A percentile compares a stretch with the other conserved stretches of the same genome.
Evolutionary conservation across 2,797 vertebrate species (phyloP).

Genomic region (Lutjanus campechanus): DNA sequence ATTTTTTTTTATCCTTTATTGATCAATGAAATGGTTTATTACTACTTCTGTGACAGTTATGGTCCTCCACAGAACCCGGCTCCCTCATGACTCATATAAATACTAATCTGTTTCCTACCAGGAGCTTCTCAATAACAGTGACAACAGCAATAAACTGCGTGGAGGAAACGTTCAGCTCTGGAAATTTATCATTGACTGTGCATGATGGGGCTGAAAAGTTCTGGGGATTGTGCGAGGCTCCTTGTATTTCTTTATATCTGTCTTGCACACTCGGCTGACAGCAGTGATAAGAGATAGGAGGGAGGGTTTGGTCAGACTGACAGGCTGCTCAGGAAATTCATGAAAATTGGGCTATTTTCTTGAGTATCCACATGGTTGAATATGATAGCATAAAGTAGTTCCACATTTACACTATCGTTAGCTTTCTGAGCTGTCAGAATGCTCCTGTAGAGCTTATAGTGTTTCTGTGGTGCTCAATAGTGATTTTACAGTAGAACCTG

Average conservation of each 20-base stretch:
- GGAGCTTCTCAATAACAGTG: no score
- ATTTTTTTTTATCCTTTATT: no score
- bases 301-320: constrained; percentile 10
- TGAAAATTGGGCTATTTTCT: constrained; percentile 24
- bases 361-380: neutral
- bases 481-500: neutral
- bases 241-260: constrained; percentile 61
- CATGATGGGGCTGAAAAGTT: constrained; percentile 5
- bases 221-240: constrained; percentile 23
- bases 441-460: neutral
- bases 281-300: constrained; percentile 61
- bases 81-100: constrained; percentile 1
- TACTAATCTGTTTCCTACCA: neutral
- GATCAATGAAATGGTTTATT: no score
- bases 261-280: constrained; percentile 48
- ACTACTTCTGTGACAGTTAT: no score
- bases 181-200: neutral
- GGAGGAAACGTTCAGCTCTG: neutral
- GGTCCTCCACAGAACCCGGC: neutral
- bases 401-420: neutral
- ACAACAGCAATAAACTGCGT: neutral
- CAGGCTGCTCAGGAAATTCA: constrained; percentile 53
- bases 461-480: neutral
- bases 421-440: neutral
- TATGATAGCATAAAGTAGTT: neutral